These are phyloP conservation scores for Leptogaster cylindrica DNA, from an alignment of 2,888 invertebrate species.

Conservation along the genomic window DNA sequence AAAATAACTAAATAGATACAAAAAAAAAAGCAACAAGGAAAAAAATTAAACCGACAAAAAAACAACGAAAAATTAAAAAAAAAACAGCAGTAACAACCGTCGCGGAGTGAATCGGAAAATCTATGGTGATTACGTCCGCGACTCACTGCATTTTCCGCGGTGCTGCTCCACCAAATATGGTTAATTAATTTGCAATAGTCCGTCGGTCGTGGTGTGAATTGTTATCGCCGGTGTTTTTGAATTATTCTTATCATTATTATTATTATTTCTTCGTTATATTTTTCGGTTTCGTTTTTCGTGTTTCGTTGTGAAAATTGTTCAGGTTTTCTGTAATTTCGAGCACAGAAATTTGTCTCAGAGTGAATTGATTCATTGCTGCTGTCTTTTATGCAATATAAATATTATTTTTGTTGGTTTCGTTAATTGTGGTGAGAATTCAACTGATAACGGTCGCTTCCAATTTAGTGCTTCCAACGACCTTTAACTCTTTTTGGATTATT, in stretches of 20 bases:
- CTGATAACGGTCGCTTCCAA: conserved; percentile 27
- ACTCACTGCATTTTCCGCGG: too few species aligned
- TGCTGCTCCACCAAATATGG: too few species aligned
- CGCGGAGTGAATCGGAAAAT: neutral
- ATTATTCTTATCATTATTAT: neutral
- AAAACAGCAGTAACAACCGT: neutral
- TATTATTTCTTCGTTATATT: neutral
- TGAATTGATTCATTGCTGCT: neutral
- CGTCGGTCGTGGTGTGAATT: too few species aligned
- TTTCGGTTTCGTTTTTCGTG: neutral
- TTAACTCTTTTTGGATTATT: conserved; percentile 15
- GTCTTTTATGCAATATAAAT: conserved; percentile 1
- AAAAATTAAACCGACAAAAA: too few species aligned
- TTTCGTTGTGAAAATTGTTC: neutral
- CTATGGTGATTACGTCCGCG: too few species aligned
- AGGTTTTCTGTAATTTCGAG: neutral
- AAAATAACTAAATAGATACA: conserved; percentile 19
- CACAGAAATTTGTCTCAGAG: conserved; percentile 5
- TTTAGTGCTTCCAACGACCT: conserved; percentile 18
- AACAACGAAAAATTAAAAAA: neutral
- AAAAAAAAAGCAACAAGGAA: neutral
- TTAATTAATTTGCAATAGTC: too few species aligned
- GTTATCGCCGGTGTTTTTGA: too few species aligned
- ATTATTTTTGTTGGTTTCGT: neutral
- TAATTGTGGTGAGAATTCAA: neutral